phyloP scores from a whole-genome alignment of 2,113 vertebrate genomes.

The Dicaeum eximium region DNA sequence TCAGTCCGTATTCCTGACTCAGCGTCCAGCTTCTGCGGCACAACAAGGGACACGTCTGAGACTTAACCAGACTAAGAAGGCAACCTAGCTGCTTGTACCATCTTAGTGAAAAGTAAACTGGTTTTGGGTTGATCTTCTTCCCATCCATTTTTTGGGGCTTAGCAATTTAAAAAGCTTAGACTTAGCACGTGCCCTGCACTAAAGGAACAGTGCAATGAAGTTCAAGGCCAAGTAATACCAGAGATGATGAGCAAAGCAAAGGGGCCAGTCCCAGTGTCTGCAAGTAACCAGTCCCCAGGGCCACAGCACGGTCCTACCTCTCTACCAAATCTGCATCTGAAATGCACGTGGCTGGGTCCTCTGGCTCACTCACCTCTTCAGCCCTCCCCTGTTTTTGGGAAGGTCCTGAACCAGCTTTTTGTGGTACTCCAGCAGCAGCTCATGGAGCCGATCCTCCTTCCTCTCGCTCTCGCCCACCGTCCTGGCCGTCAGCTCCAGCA shows the following conservation, averaged over 20 bases:
- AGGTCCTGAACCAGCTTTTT: constrained; percentile 86
- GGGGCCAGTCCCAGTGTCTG: fast-evolving
- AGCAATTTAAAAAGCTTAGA: not conserved
- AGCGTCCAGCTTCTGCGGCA: constrained; percentile 82
- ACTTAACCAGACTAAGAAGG: not conserved
- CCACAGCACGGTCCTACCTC: fast-evolving
- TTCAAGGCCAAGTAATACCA: not conserved
- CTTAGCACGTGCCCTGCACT: fast-evolving
- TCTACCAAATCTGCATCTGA: not conserved
- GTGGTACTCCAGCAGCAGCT: constrained; percentile 88
- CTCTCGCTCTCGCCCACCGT: constrained; percentile 76
- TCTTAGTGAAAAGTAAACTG: not conserved
- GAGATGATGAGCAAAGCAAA: not conserved
- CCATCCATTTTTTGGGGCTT: not conserved
- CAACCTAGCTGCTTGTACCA: not conserved
- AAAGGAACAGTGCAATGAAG: not conserved
- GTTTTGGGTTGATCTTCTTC: not conserved
- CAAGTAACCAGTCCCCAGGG: not conserved
- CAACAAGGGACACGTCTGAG: not conserved
- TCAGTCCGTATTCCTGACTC: constrained; percentile 89
- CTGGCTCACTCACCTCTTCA: constrained; percentile 83
- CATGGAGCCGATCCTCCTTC: constrained; percentile 84
- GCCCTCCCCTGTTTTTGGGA: constrained; percentile 71
- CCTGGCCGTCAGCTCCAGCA: constrained; percentile 88
- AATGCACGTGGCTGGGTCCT: fast-evolving